Evolutionary conservation across 2,888 invertebrate species (phyloP).

Genomic region (Orthosia cruda): DNA sequence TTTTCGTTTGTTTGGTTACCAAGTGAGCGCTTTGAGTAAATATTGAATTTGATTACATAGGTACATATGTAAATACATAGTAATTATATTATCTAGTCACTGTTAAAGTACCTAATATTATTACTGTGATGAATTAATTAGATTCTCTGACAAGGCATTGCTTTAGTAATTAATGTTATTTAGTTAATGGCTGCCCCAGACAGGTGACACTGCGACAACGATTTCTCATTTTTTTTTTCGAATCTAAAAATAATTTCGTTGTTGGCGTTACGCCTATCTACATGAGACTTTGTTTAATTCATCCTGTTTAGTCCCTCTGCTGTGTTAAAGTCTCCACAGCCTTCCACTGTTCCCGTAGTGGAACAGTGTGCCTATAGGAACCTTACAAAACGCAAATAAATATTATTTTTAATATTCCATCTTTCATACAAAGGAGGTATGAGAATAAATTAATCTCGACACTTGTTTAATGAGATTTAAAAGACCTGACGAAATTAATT

Average conservation of each 20-base stretch:
- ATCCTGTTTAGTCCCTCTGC: no score
- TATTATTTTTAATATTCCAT: neutral
- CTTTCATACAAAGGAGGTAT: neutral
- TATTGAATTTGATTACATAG: conserved; percentile 18
- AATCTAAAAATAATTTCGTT: neutral
- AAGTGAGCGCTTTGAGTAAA: conserved; percentile 47
- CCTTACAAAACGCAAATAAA: neutral
- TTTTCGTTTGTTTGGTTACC: conserved; percentile 2
- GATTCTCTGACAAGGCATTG: neutral
- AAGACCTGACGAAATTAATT: neutral
- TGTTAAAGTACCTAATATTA: conserved; percentile 3
- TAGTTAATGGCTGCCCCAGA: neutral
- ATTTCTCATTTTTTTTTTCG: neutral
- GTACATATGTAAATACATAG: conserved; percentile 2
- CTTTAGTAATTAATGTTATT: neutral
- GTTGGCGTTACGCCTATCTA: neutral
- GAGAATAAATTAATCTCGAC: neutral
- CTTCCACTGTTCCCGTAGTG: no score
- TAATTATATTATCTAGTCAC: neutral
- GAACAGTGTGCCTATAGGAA: no score
- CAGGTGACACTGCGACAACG: neutral
- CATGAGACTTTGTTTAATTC: no score
- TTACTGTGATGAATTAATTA: neutral
- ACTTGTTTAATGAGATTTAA: neutral
- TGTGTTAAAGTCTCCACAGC: no score